Percentiles rank a stretch among this genome's conserved stretches.
Evolutionary conservation across 2,113 vertebrate species (phyloP).

Genomic region (Vanacampus margaritifer): DNA sequence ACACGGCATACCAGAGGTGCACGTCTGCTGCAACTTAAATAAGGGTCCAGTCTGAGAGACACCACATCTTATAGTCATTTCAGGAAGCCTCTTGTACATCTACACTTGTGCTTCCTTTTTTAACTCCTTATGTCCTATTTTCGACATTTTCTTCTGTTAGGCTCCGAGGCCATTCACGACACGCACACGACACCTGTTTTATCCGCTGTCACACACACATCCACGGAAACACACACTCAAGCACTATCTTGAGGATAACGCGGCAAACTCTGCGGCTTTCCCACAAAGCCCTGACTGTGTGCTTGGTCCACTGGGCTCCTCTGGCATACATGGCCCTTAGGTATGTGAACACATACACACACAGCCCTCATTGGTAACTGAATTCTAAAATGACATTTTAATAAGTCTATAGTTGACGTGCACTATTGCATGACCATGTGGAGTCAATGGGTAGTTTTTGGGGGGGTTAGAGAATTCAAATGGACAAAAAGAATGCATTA

Average conservation of each 20-base stretch:
- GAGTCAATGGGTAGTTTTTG: constrained; percentile 32
- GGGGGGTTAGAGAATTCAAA: constrained; percentile 43
- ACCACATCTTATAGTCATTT: constrained; percentile 40
- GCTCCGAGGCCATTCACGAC: constrained; percentile 4
- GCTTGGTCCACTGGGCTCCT: constrained; percentile 76
- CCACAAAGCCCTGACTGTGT: constrained; percentile 80
- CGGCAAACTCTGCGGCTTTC: constrained; percentile 42
- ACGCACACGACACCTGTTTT: constrained; percentile 9
- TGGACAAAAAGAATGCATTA: constrained; percentile 25
- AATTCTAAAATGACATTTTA: constrained; percentile 4
- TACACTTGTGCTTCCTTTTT: not conserved
- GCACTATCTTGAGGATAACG: constrained; percentile 35
- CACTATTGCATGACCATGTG: constrained; percentile 7
- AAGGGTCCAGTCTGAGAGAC: constrained; percentile 60
- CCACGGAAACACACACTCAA: constrained; percentile 8
- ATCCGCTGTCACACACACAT: not conserved
- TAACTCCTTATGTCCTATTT: constrained; percentile 21
- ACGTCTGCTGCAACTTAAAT: constrained; percentile 70
- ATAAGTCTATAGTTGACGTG: constrained; percentile 28
- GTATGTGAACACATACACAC: constrained; percentile 13
- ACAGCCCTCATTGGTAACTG: constrained; percentile 12
- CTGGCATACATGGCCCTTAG: constrained; percentile 68
- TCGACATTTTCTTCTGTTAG: constrained; percentile 26
- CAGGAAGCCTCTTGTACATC: constrained; percentile 16
- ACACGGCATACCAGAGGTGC: constrained; percentile 70